These are phyloP conservation scores for Eupithecia insigniata DNA, from an alignment of 2,888 invertebrate genomes.

Conservation along the genomic window DNA sequence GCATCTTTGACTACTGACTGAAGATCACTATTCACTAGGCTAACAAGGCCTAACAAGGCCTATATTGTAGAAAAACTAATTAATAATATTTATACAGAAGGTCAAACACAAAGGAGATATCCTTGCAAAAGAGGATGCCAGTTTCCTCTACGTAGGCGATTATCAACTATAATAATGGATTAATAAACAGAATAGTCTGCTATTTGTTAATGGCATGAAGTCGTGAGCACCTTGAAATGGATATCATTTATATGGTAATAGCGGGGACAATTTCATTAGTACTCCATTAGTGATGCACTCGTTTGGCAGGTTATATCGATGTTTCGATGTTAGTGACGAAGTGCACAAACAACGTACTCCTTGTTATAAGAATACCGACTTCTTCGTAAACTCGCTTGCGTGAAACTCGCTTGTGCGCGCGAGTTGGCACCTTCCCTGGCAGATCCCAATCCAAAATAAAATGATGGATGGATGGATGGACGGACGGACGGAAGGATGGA, in stretches of 20 bases:
- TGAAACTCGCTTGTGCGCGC: no score
- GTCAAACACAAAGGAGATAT: slow-evolving; percentile 15
- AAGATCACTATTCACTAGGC: no score
- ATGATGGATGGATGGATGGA: no score
- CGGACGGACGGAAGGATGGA: no score
- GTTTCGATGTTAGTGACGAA: background rate
- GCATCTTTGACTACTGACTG: no score
- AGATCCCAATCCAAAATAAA: no score
- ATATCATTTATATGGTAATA: slow-evolving; percentile 29
- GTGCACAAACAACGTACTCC: background rate
- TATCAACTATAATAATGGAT: slow-evolving; percentile 21
- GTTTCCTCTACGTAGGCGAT: slow-evolving; percentile 17
- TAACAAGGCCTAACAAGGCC: background rate
- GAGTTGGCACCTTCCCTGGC: no score
- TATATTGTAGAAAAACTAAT: background rate
- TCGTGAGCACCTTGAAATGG: slow-evolving; percentile 14
- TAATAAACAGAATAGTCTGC: slow-evolving; percentile 2
- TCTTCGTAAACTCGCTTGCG: no score
- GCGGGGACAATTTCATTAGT: slow-evolving; percentile 22
- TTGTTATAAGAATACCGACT: no score
- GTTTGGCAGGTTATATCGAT: slow-evolving; percentile 15
- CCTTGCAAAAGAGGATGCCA: slow-evolving; percentile 17
- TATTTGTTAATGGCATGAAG: slow-evolving; percentile 10
- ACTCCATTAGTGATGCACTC: slow-evolving; percentile 17
- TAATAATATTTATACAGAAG: slow-evolving; percentile 2